Conservation (phyloP, 2,888 invertebrate genomes). For the Malthinus seriepunctatus region DNA sequence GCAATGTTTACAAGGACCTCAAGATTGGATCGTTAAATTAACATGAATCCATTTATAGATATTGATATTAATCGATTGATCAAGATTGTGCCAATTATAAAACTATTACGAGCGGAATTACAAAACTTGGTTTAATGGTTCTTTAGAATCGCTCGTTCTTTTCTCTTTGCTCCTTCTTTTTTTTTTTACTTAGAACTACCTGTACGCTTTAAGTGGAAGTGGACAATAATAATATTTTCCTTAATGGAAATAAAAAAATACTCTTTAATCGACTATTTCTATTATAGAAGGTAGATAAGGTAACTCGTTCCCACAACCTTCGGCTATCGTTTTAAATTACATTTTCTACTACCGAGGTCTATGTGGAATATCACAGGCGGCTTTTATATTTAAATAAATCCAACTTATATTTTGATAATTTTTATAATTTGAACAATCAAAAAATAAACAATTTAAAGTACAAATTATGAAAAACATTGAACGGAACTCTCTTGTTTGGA, state of each 20-base stretch:
- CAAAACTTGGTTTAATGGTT: too few relatives aligned
- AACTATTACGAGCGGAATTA: too few relatives aligned
- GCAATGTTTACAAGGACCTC: too few relatives aligned
- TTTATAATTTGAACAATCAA: background rate
- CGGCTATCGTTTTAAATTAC: conserved; percentile 27
- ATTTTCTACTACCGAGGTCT: conserved; percentile 6
- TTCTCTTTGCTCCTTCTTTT: too few relatives aligned
- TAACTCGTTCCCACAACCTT: conserved; percentile 33
- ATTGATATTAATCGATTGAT: conserved; percentile 11
- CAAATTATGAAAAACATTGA: background rate
- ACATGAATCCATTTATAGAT: conserved; percentile 13
- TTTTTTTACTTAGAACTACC: too few relatives aligned
- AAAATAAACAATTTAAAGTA: background rate
- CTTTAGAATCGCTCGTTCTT: too few relatives aligned
- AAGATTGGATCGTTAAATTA: conserved; percentile 3
- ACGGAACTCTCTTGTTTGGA: background rate
- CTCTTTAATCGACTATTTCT: conserved; percentile 2
- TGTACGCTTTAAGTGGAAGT: too few relatives aligned
- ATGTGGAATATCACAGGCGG: conserved; percentile 9
- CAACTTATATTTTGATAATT: background rate
- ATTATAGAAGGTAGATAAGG: conserved; percentile 13
- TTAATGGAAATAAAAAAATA: background rate
- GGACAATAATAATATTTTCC: too few relatives aligned
- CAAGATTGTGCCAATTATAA: background rate
- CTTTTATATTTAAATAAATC: conserved; percentile 1